phyloP scores from a whole-genome alignment of 2,888 invertebrate species.

The Drosophila longiperda region DNA sequence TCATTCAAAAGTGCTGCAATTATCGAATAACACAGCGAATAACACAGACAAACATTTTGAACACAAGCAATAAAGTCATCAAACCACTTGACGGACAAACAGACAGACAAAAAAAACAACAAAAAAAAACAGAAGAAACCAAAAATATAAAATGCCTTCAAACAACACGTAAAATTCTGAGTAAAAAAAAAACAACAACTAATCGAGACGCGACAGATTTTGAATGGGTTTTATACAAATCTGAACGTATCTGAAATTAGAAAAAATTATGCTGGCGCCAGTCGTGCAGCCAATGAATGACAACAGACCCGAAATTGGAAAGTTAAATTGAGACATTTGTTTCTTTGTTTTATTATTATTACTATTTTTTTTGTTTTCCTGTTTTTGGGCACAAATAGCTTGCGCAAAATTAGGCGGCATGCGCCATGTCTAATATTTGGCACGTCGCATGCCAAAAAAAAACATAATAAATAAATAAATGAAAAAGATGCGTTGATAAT shows the following conservation, averaged over 20 bases:
- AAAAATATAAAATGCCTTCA: constrained; percentile 39
- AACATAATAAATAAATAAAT: constrained; percentile 27
- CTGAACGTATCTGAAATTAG: constrained; percentile 48
- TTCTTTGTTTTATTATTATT: constrained; percentile 13
- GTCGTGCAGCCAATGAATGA: constrained; percentile 37
- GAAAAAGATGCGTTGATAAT: constrained; percentile 55
- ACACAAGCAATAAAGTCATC: constrained; percentile 64
- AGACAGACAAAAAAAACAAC: neutral
- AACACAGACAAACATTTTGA: constrained; percentile 43
- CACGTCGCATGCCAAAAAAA: constrained; percentile 49
- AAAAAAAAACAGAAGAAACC: constrained; percentile 5
- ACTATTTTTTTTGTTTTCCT: neutral
- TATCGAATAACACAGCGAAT: constrained; percentile 68
- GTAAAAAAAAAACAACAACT: constrained; percentile 41
- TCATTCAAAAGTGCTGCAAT: constrained; percentile 51
- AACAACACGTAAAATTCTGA: constrained; percentile 59
- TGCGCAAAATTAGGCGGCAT: constrained; percentile 39
- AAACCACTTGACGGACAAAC: constrained; percentile 57
- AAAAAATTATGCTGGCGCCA: constrained; percentile 66
- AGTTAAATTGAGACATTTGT: constrained; percentile 49
- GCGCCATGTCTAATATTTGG: constrained; percentile 49
- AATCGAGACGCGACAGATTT: constrained; percentile 56
- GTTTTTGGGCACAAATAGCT: constrained; percentile 1
- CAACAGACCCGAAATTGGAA: constrained; percentile 56
- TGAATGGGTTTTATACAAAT: constrained; percentile 44